Conservation (phyloP, 2,797 vertebrate genomes). For the Geotrypetes seraphini region DNA sequence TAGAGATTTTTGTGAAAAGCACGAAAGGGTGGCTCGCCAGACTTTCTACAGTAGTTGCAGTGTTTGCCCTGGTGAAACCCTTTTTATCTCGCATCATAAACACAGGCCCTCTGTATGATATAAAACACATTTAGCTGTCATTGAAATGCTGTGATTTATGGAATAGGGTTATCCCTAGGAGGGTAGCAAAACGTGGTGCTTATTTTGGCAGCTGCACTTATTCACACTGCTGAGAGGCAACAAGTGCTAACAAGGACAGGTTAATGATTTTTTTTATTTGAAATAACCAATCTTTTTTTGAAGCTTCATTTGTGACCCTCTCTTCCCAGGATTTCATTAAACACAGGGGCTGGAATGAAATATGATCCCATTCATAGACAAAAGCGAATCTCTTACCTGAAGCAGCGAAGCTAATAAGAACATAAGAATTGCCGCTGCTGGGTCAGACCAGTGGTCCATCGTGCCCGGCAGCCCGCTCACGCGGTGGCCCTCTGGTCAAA, state of each 20-base stretch:
- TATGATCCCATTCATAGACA: slow-evolving; percentile 32
- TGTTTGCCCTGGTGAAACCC: slow-evolving; percentile 41
- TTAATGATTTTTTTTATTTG: slow-evolving; percentile 44
- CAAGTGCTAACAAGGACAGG: slow-evolving; percentile 51
- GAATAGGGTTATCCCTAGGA: slow-evolving; percentile 41
- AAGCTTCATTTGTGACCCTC: slow-evolving; percentile 23
- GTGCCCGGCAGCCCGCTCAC: too few relatives aligned
- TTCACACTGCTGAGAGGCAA: slow-evolving; percentile 42
- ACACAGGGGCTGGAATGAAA: slow-evolving; percentile 21
- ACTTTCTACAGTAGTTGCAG: slow-evolving; percentile 34
- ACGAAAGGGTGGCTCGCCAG: slow-evolving; percentile 22
- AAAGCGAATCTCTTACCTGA: too few relatives aligned
- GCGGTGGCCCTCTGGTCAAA: too few relatives aligned
- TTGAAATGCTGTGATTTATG: slow-evolving; percentile 41
- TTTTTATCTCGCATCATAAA: slow-evolving; percentile 48
- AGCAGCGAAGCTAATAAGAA: too few relatives aligned
- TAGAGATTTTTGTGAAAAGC: slow-evolving; percentile 1
- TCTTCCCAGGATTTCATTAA: not conserved
- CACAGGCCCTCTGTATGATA: slow-evolving; percentile 41
- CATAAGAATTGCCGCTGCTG: too few relatives aligned
- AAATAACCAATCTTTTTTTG: slow-evolving; percentile 43
- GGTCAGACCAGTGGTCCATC: too few relatives aligned
- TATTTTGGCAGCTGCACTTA: slow-evolving; percentile 59
- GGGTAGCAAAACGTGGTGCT: slow-evolving; percentile 47
- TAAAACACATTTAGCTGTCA: slow-evolving; percentile 49